Conservation (phyloP, 2,797 vertebrate genomes). For the Myotis findleyi region DNA sequence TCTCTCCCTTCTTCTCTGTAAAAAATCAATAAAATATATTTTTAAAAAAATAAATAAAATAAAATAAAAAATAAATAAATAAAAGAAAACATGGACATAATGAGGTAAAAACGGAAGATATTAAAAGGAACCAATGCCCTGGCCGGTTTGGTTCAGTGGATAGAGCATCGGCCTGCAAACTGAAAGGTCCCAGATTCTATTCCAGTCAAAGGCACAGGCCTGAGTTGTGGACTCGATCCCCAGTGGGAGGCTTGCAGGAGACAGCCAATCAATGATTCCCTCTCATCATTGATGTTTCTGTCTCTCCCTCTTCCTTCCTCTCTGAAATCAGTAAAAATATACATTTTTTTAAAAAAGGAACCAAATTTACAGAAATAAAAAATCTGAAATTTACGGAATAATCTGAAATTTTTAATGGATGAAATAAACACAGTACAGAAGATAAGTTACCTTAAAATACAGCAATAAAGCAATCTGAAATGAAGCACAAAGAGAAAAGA, state of each 20-base stretch:
- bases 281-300: not conserved
- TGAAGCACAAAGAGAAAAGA: not conserved
- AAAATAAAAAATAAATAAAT: too few relatives aligned
- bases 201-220: not conserved
- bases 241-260: too few relatives aligned
- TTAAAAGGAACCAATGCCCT: not conserved
- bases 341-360: not conserved
- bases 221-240: too few relatives aligned
- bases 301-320: not conserved
- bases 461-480: constrained; percentile 17
- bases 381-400: not conserved
- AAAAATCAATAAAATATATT: too few relatives aligned
- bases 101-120: not conserved
- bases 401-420: not conserved
- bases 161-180: not conserved
- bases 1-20: too few relatives aligned
- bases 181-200: not conserved
- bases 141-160: not conserved
- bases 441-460: not conserved
- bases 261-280: not conserved
- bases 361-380: not conserved
- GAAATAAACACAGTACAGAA: not conserved
- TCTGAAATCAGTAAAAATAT: not conserved
- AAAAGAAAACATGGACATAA: not conserved
- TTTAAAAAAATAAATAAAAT: too few relatives aligned